Conservation (phyloP, 2,113 vertebrate genomes). For the Ifrita kowaldi region DNA sequence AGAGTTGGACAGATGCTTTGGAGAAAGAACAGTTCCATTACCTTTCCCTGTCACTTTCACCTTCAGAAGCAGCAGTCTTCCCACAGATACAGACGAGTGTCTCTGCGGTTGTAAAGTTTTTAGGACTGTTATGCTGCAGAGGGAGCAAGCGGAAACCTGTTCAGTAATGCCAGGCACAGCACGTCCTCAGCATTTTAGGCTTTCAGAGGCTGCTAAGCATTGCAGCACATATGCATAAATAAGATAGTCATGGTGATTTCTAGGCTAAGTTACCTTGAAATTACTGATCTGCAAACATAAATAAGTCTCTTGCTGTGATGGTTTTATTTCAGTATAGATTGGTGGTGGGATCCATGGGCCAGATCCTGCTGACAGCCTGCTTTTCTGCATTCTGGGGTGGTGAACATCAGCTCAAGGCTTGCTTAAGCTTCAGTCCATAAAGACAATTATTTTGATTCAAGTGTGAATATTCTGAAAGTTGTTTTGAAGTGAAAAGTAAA, state of each 20-base stretch:
- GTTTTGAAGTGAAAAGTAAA: not conserved
- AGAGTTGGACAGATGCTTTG: not conserved
- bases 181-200: not conserved
- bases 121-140: not conserved
- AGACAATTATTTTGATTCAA: not conserved
- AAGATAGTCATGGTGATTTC: conserved; percentile 48
- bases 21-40: not conserved
- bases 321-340: not conserved
- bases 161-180: not conserved
- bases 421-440: not conserved
- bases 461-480: not conserved
- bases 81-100: not conserved
- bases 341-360: not conserved
- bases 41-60: not conserved
- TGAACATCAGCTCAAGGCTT: not conserved
- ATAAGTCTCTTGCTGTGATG: not conserved
- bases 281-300: conserved; percentile 5
- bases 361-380: not conserved
- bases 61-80: not conserved
- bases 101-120: not conserved
- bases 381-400: not conserved
- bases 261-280: conserved; percentile 39
- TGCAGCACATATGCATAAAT: not conserved
- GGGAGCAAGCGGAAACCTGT: not conserved
- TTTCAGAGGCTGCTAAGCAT: not conserved